These are phyloP conservation scores for Nothocercus nigrocapillus DNA, from an alignment of 2,113 vertebrate species.

Conservation along the genomic window DNA sequence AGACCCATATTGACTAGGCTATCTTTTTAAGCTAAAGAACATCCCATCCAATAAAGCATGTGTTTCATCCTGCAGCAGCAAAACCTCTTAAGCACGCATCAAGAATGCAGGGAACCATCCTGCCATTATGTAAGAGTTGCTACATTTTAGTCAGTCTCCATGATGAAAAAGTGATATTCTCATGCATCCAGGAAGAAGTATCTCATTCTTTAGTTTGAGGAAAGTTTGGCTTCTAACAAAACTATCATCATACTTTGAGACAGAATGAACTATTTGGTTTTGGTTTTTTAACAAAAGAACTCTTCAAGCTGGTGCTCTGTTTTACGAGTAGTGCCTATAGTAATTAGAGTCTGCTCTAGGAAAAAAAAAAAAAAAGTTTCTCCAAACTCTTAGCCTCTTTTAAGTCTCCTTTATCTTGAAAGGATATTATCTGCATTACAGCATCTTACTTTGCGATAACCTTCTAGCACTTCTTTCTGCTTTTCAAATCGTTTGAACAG, in stretches of 20 bases:
- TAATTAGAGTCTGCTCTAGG: not conserved
- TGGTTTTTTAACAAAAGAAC: not conserved
- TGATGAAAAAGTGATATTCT: not conserved
- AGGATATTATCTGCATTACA: not conserved
- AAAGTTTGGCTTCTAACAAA: not conserved
- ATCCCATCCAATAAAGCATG: not conserved
- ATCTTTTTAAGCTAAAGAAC: not conserved
- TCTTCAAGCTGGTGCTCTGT: not conserved
- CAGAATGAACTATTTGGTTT: too few species aligned
- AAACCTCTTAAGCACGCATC: not conserved
- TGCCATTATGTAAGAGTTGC: not conserved
- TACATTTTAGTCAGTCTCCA: not conserved
- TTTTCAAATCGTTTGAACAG: slow-evolving; percentile 92
- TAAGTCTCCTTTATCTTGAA: not conserved
- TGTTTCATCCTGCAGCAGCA: not conserved
- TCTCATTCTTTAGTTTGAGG: not conserved
- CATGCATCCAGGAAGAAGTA: not conserved
- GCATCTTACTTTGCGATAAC: slow-evolving; percentile 85
- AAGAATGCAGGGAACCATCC: not conserved
- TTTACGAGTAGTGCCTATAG: not conserved
- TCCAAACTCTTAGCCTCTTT: not conserved
- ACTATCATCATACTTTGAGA: not conserved
- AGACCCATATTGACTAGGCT: not conserved
- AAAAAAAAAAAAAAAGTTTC: not conserved
- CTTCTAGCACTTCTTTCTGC: slow-evolving; percentile 87